Conservation (phyloP, 2,113 vertebrate genomes). For the Oreotragus oreotragus region DNA sequence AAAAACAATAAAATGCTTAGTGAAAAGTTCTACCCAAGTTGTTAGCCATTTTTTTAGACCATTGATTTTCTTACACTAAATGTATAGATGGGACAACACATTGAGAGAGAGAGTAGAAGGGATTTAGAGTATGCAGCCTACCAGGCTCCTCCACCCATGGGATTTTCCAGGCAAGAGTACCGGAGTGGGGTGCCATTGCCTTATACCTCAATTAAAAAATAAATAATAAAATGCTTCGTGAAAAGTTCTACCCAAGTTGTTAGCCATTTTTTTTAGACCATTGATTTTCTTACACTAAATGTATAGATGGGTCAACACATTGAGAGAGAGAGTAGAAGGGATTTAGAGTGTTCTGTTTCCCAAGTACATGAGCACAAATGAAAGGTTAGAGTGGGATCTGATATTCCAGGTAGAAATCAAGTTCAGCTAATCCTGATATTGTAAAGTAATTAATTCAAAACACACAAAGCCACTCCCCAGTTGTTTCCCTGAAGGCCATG, state of each 20-base stretch:
- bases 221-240: neutral
- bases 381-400: neutral
- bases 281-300: neutral
- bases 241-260: neutral
- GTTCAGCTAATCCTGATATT: neutral
- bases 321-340: neutral
- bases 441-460: neutral
- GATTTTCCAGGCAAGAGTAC: too few relatives aligned
- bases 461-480: neutral
- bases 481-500: neutral
- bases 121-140: too few relatives aligned
- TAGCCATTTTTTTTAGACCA: neutral
- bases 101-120: too few relatives aligned
- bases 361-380: neutral
- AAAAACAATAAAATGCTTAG: too few relatives aligned
- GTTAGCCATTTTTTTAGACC: too few relatives aligned
- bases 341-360: neutral
- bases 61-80: too few relatives aligned
- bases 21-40: too few relatives aligned
- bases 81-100: too few relatives aligned
- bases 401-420: neutral
- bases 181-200: too few relatives aligned
- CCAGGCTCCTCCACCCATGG: too few relatives aligned
- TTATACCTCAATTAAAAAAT: neutral
- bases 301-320: neutral